Evolutionary conservation across 2,797 vertebrate species (phyloP).

Genomic region (Falco naumanni): DNA sequence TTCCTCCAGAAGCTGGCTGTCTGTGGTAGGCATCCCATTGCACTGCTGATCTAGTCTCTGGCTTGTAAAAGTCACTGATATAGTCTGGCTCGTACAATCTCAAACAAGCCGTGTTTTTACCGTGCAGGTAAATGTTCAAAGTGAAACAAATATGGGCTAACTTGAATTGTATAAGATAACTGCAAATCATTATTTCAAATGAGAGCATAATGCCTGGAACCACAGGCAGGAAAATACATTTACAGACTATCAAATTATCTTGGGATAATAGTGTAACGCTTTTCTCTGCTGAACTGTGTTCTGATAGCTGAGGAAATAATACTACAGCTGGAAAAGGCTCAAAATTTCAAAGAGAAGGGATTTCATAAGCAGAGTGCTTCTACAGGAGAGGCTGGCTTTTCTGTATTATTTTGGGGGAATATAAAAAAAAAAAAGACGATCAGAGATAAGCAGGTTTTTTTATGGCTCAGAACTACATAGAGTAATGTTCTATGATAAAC

Average conservation of each 20-base stretch:
- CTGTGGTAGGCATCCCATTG: not conserved
- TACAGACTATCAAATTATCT: conserved; percentile 55
- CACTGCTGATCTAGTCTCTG: not conserved
- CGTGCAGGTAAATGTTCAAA: not conserved
- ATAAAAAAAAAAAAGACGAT: not conserved
- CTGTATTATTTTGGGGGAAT: not conserved
- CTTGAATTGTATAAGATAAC: not conserved
- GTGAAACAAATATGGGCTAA: not conserved
- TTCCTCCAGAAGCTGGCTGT: not conserved
- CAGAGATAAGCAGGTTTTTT: not conserved
- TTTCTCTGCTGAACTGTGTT: conserved; percentile 14
- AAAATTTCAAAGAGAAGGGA: conserved; percentile 10
- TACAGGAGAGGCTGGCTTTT: not conserved
- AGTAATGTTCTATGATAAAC: not conserved
- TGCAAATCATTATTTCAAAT: conserved; percentile 28
- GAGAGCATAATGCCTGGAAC: conserved; percentile 31
- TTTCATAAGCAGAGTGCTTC: not conserved
- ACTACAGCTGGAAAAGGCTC: conserved; percentile 20
- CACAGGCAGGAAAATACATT: conserved; percentile 28
- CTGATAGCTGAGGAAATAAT: conserved; percentile 32
- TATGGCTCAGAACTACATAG: not conserved
- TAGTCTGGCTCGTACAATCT: not conserved
- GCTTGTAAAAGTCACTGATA: not conserved
- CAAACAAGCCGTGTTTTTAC: not conserved
- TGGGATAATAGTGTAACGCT: conserved; percentile 34